Conservation (phyloP, 2,888 invertebrate genomes). For the Hemithea aestivaria region DNA sequence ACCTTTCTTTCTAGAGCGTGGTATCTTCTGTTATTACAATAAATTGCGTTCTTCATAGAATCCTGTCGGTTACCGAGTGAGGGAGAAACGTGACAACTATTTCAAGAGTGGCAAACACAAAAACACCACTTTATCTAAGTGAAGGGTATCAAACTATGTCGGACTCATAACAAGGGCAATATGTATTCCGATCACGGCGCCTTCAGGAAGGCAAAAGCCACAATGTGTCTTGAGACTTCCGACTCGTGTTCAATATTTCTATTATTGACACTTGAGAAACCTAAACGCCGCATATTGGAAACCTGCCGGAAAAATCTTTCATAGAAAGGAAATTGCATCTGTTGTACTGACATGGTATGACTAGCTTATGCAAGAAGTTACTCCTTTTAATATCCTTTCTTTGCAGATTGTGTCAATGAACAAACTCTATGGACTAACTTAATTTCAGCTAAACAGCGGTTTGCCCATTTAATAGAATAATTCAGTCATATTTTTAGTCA, state of each 20-base stretch:
- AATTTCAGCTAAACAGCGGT: too few species aligned
- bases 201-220: slow-evolving; percentile 65
- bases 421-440: too few species aligned
- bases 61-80: slow-evolving; percentile 8
- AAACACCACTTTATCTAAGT: slow-evolving; percentile 53
- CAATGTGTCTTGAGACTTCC: slow-evolving; percentile 64
- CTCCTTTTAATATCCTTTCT: too few species aligned
- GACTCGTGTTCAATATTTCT: slow-evolving; percentile 62
- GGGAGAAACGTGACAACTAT: slow-evolving; percentile 43
- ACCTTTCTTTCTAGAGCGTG: too few species aligned
- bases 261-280: slow-evolving; percentile 50
- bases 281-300: slow-evolving; percentile 36
- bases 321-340: slow-evolving; percentile 18
- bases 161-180: slow-evolving; percentile 46
- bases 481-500: too few species aligned
- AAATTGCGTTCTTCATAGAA: too few species aligned
- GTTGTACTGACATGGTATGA: slow-evolving; percentile 8
- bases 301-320: slow-evolving; percentile 19
- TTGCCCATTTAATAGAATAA: too few species aligned
- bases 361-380: too few species aligned
- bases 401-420: too few species aligned
- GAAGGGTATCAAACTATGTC: slow-evolving; percentile 48
- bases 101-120: slow-evolving; percentile 42
- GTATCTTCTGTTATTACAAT: too few species aligned
- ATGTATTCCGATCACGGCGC: slow-evolving; percentile 55